Percentiles rank a stretch among this genome's conserved stretches.
Evolutionary conservation across 2,888 invertebrate species (phyloP).

Genomic region (Cotesia congregata): DNA sequence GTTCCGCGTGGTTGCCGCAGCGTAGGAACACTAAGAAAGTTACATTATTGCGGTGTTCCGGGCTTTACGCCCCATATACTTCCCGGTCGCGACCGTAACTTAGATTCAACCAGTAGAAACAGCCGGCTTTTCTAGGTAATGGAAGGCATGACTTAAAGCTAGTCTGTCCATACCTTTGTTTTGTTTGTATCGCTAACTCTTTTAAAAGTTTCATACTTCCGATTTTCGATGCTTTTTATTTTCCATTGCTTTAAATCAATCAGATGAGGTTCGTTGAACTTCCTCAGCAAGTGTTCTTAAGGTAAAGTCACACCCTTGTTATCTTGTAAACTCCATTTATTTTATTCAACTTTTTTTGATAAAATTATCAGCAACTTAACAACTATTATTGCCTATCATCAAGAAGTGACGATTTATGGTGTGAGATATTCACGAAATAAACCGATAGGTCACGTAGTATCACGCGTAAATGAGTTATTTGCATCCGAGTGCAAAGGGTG

Average conservation of each 20-base stretch:
- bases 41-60: constrained; percentile 63
- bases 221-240: too few relatives aligned
- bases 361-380: too few relatives aligned
- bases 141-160: constrained; percentile 35
- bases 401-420: too few relatives aligned
- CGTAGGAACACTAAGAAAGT: constrained; percentile 62
- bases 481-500: too few relatives aligned
- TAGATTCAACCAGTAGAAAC: constrained; percentile 55
- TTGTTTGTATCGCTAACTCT: constrained; percentile 29
- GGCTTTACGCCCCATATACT: constrained; percentile 64
- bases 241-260: too few relatives aligned
- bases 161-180: constrained; percentile 9
- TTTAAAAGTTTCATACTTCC: constrained; percentile 5
- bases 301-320: too few relatives aligned
- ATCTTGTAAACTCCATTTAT: too few relatives aligned
- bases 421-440: too few relatives aligned
- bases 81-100: constrained; percentile 59
- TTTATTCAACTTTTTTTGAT: too few relatives aligned
- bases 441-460: too few relatives aligned
- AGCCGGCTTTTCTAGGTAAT: constrained; percentile 43
- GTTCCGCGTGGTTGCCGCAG: constrained; percentile 50
- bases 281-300: background rate
- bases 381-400: too few relatives aligned
- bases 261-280: background rate
- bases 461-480: too few relatives aligned